Evolutionary conservation across 2,888 invertebrate species (phyloP).

Genomic region (Tetragnatha montana): DNA sequence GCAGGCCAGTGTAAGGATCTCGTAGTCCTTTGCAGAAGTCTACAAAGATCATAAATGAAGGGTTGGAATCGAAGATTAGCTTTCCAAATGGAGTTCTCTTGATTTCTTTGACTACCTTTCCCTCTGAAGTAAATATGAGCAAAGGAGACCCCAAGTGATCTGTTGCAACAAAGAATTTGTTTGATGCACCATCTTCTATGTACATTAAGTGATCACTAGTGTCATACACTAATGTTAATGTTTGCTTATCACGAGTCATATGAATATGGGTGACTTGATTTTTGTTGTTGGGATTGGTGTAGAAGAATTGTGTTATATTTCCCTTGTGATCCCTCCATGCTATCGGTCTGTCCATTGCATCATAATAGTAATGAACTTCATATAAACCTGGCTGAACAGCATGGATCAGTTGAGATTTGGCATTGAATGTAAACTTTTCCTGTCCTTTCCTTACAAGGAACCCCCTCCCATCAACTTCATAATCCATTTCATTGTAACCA

Average conservation of each 20-base stretch:
- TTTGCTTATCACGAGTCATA: slow-evolving; percentile 92
- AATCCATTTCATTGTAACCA: slow-evolving; percentile 74
- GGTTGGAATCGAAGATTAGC: slow-evolving; percentile 95
- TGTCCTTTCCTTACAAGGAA: slow-evolving; percentile 94
- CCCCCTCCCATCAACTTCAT: slow-evolving; percentile 88
- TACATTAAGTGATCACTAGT: slow-evolving; percentile 92
- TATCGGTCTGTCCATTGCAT: slow-evolving; percentile 90
- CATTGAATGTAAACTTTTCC: slow-evolving; percentile 94
- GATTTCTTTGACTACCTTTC: slow-evolving; percentile 93
- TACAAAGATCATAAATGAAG: slow-evolving; percentile 92
- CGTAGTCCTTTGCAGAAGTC: slow-evolving; percentile 95
- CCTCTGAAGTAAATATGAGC: slow-evolving; percentile 96
- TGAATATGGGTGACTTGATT: slow-evolving; percentile 93
- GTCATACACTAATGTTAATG: slow-evolving; percentile 93
- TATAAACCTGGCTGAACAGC: slow-evolving; percentile 91
- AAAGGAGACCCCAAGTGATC: slow-evolving; percentile 96
- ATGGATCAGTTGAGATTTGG: slow-evolving; percentile 90
- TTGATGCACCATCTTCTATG: slow-evolving; percentile 87
- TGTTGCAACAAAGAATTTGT: slow-evolving; percentile 94
- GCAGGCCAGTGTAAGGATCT: slow-evolving; percentile 82
- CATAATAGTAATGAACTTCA: slow-evolving; percentile 89
- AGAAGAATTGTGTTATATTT: slow-evolving; percentile 96
- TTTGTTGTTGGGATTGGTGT: slow-evolving; percentile 89
- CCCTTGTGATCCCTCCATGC: slow-evolving; percentile 94
- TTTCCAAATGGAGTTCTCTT: slow-evolving; percentile 96